A percentile compares a stretch with the other conserved stretches of the same genome.
Evolutionary conservation across 1,140 invertebrate species (phyloP).

Genomic region (Drosophila azteca): DNA sequence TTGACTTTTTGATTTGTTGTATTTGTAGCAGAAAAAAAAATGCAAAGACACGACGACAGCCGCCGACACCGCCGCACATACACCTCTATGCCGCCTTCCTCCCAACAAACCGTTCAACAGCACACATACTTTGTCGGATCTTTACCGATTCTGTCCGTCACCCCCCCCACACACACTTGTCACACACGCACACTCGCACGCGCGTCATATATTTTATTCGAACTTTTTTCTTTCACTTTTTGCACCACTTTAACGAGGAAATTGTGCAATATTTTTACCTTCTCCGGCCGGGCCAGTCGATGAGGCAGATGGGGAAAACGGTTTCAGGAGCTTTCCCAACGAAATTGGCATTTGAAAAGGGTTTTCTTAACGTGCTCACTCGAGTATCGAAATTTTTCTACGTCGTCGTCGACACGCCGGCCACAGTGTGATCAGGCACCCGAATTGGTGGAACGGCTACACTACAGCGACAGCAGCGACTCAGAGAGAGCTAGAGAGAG

Average conservation of each 20-base stretch:
- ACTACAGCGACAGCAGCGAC: conserved; percentile 26
- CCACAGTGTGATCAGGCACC: conserved; percentile 56
- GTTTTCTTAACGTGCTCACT: conserved; percentile 34
- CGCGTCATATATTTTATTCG: conserved; percentile 55
- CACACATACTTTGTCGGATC: conserved; percentile 10
- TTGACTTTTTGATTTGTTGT: conserved; percentile 36
- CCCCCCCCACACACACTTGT: conserved; percentile 59
- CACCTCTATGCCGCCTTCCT: conserved; percentile 1
- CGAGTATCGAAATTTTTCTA: conserved; percentile 45
- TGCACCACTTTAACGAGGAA: conserved; percentile 25
- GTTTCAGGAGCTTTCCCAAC: conserved; percentile 26
- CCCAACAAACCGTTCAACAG: conserved; percentile 6
- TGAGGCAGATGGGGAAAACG: conserved; percentile 15
- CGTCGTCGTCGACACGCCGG: conserved; percentile 62
- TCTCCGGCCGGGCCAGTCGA: conserved; percentile 8
- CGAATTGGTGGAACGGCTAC: conserved; percentile 49
- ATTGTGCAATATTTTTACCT: conserved; percentile 52
- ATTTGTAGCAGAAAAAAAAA: conserved; percentile 76
- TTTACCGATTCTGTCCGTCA: too few relatives aligned
- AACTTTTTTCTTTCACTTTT: conserved; percentile 32
- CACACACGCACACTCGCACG: conserved; percentile 69
- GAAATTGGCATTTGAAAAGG: conserved; percentile 37
- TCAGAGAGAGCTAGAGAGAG: conserved; percentile 4
- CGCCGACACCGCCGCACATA: conserved; percentile 43
- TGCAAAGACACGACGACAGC: conserved; percentile 76